Base-by-base conservation (phyloP, 2,113 vertebrate species). In the Boulengeromyrus knoepffleri region DNA sequence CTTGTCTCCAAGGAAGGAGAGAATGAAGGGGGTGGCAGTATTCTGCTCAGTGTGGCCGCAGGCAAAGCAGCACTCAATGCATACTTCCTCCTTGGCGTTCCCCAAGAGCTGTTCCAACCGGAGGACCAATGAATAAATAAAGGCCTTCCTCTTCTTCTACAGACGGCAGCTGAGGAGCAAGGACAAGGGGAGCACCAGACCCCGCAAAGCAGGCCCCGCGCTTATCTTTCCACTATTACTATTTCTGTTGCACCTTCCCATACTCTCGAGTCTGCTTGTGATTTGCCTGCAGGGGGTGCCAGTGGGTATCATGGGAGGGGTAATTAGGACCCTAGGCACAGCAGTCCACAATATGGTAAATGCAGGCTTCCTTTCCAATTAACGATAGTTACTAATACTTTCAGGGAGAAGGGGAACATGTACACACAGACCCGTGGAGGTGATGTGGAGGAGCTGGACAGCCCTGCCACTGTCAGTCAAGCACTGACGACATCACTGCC, bases 111-210 rank as follows among this genome's bases (percentile, higher is more conserved):
- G 80, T 31, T 52, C 58, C 90, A 53, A 89, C 90, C 88, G 85
- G 88, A 90, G 92, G 89, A 91, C 87, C 88, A 92, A 95, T 94
- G 89, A 94, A 95, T 94, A 93, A 94, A 91, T 95, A 93, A 95
- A 93, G 89, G 89, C 92, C 52, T 46, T 56, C 52, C 66, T 77
- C 85, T 91, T 90, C 88, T 90, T 89, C 93, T 88, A 77, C 86
- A 50, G 24, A 90, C 45, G 46, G 52, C 47, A 21, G 49, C 89
- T 31, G 8, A n/a, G 74, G 77, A 50, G 39, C 36, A 12, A 5
- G 74, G 50, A 49, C 45, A 7, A 46, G 46, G 1, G 52, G 47
- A 46, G 13, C 80, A 15, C 5, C 24, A 46, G 13, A 39, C 50
- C 42, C 24, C n/a, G 13, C 36, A 62, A 52, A 50, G 62, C 46